Percentiles rank a stretch among this genome's conserved stretches.
These are phyloP conservation scores for Gouania willdenowi DNA, from an alignment of 2,797 vertebrate species.

Conservation along the genomic window DNA sequence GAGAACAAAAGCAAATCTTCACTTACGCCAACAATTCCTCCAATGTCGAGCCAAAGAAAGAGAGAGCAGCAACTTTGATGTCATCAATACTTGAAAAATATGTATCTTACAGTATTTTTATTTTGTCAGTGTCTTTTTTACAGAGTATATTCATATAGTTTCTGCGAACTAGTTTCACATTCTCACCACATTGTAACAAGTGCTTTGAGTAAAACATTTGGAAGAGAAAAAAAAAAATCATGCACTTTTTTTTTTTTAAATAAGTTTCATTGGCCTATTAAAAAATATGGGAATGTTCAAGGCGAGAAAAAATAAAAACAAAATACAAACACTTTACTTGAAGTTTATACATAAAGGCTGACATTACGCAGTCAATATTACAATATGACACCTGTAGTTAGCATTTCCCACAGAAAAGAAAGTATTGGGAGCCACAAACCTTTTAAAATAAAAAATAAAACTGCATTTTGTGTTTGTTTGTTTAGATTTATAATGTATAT, in stretches of 20 bases:
- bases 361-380: no score
- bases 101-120: slow-evolving; percentile 78
- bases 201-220: slow-evolving; percentile 74
- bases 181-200: slow-evolving; percentile 81
- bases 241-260: slow-evolving; percentile 80
- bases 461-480: no score
- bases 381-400: no score
- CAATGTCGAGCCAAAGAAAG: slow-evolving; percentile 36
- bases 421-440: no score
- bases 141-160: slow-evolving; percentile 82
- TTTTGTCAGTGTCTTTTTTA: slow-evolving; percentile 75
- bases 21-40: slow-evolving; percentile 40
- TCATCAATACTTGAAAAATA: slow-evolving; percentile 77
- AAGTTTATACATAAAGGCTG: no score
- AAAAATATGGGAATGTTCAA: slow-evolving; percentile 79
- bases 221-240: slow-evolving; percentile 64
- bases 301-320: slow-evolving; percentile 39
- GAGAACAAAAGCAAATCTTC: slow-evolving; percentile 26
- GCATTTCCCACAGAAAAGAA: no score
- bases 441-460: no score
- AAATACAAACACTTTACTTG: slow-evolving; percentile 33
- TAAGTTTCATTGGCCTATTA: slow-evolving; percentile 72
- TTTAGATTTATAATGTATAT: no score
- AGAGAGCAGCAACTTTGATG: slow-evolving; percentile 67
- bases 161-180: slow-evolving; percentile 80